Evolutionary conservation across 2,797 vertebrate genomes (phyloP).

Genomic region (Megalops cyprinoides): DNA sequence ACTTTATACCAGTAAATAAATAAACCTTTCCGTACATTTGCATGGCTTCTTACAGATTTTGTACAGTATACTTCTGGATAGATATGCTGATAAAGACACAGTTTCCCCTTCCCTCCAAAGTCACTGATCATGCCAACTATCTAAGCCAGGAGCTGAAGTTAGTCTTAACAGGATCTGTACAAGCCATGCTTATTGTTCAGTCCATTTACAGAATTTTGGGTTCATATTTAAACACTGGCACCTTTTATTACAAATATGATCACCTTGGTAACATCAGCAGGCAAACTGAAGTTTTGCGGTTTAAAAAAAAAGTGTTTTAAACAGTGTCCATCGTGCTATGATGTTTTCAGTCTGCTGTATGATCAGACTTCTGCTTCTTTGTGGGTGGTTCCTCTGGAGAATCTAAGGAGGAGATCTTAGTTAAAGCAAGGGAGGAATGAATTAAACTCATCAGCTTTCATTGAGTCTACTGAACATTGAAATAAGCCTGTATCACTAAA

Average conservation of each 20-base stretch:
- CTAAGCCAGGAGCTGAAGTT: too few species aligned
- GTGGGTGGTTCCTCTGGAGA: slow-evolving; percentile 73
- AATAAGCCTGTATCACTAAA: background rate
- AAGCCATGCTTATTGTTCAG: too few species aligned
- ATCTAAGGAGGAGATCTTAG: slow-evolving; percentile 59
- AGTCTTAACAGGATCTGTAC: too few species aligned
- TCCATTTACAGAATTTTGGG: background rate
- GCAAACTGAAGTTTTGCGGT: slow-evolving; percentile 6
- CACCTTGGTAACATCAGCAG: background rate
- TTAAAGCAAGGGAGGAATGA: background rate
- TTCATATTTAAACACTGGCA: background rate
- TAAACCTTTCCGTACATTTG: background rate
- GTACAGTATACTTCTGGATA: background rate
- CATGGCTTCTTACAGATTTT: background rate
- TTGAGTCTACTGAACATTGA: background rate
- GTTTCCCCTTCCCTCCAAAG: too few species aligned
- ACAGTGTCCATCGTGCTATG: background rate
- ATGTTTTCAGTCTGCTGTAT: slow-evolving; percentile 43
- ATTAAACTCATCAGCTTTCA: background rate
- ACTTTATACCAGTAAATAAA: background rate
- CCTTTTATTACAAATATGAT: slow-evolving; percentile 42
- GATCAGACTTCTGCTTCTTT: slow-evolving; percentile 80
- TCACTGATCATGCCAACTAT: too few species aligned
- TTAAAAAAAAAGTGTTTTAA: slow-evolving; percentile 27
- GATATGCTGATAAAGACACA: background rate